phyloP scores from a whole-genome alignment of 1,140 invertebrate species.

The Camponotus vicinus region DNA sequence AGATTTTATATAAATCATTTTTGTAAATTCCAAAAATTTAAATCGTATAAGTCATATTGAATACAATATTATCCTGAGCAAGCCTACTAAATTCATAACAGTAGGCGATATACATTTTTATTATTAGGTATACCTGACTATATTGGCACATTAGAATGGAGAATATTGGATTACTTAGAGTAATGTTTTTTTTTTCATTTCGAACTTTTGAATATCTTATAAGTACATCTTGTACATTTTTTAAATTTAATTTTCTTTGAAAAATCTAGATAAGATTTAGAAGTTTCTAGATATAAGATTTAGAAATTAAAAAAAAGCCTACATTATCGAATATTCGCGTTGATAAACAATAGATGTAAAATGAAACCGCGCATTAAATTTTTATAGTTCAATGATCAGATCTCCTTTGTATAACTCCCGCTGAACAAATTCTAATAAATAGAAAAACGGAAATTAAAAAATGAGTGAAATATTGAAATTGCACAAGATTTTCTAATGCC shows the following conservation, averaged over 20 bases:
- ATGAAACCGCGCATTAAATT: constrained; percentile 41
- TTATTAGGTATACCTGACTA: constrained; percentile 50
- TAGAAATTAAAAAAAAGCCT: neutral
- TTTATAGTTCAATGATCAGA: constrained; percentile 77
- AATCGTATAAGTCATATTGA: constrained; percentile 26
- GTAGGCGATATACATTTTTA: constrained; percentile 60
- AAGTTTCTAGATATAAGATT: neutral
- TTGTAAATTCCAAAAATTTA: constrained; percentile 1
- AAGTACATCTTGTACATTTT: neutral
- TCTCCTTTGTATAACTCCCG: constrained; percentile 80
- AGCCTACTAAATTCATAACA: constrained; percentile 30
- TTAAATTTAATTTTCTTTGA: constrained; percentile 14
- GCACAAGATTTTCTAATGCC: constrained; percentile 42
- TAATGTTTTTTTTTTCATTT: neutral
- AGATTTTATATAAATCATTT: no score
- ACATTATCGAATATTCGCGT: constrained; percentile 23
- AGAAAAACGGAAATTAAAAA: constrained; percentile 71
- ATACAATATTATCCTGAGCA: constrained; percentile 35
- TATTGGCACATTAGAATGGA: constrained; percentile 64
- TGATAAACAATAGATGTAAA: constrained; percentile 47
- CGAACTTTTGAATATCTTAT: neutral
- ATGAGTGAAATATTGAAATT: constrained; percentile 50
- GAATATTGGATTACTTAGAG: constrained; percentile 16
- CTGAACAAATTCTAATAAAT: constrained; percentile 81
- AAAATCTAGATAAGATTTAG: constrained; percentile 12